phyloP scores from a whole-genome alignment of 2,113 vertebrate species.

The Rhea americana region DNA sequence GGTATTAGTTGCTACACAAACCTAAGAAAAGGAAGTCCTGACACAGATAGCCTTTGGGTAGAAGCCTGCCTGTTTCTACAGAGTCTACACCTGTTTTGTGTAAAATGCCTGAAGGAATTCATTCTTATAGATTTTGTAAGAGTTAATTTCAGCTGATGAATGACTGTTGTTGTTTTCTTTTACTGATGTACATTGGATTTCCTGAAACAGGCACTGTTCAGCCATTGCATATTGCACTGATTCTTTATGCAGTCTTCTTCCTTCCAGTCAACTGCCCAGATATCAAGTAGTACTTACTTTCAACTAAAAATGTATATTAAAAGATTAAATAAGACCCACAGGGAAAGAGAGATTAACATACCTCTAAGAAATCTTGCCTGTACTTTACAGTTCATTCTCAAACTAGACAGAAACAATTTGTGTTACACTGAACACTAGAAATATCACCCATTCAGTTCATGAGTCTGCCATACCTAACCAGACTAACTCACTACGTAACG shows the following conservation, averaged over 20 bases:
- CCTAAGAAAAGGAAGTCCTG: background rate
- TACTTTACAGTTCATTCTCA: background rate
- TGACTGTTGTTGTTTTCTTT: background rate
- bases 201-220: background rate
- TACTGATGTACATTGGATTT: background rate
- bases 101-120: background rate
- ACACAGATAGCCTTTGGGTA: background rate
- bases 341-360: background rate
- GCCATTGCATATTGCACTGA: background rate
- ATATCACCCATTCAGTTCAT: background rate
- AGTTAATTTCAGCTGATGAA: background rate
- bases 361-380: background rate
- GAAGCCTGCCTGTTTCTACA: background rate
- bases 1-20: fast-evolving
- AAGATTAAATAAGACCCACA: background rate
- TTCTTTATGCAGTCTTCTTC: background rate
- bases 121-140: background rate
- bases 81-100: background rate
- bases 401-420: background rate
- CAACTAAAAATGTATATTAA: background rate
- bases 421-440: background rate
- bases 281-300: background rate
- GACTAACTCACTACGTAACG: background rate
- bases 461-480: background rate
- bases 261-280: background rate